Conservation (phyloP, 1,140 invertebrate species). For the Trichomalopsis sarcophagae region DNA sequence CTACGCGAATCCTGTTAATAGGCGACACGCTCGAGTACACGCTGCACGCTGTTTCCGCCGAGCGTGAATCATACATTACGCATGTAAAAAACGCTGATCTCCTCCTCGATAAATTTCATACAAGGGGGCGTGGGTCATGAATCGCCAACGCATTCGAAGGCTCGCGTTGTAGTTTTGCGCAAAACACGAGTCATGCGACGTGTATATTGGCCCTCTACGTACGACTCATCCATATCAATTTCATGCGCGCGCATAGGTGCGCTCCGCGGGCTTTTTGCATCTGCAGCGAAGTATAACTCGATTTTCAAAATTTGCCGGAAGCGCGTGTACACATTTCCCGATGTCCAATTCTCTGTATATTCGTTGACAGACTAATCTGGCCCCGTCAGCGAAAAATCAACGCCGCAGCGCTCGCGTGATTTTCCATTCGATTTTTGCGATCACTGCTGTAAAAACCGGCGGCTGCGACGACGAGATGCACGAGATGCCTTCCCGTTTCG, state of each 20-base stretch:
- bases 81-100: conserved; percentile 17
- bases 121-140: conserved; percentile 8
- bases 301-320: background rate
- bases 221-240: conserved; percentile 34
- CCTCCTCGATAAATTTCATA: conserved; percentile 33
- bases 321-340: background rate
- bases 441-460: too few relatives aligned
- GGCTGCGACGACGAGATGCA: too few relatives aligned
- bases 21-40: background rate
- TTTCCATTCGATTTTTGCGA: too few relatives aligned
- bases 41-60: background rate
- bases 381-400: background rate
- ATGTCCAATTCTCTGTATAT: background rate
- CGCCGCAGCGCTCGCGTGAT: background rate
- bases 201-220: background rate
- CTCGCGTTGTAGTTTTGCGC: background rate
- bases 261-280: background rate
- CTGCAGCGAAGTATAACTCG: background rate
- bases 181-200: conserved; percentile 33
- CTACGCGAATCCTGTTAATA: conserved; percentile 6
- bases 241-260: background rate
- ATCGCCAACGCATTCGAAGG: conserved; percentile 33
- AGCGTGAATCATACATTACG: conserved; percentile 20
- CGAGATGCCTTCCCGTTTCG: background rate
- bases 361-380: background rate